Evolutionary conservation across 2,888 invertebrate genomes (phyloP).

Genomic region (Tipula unca): DNA sequence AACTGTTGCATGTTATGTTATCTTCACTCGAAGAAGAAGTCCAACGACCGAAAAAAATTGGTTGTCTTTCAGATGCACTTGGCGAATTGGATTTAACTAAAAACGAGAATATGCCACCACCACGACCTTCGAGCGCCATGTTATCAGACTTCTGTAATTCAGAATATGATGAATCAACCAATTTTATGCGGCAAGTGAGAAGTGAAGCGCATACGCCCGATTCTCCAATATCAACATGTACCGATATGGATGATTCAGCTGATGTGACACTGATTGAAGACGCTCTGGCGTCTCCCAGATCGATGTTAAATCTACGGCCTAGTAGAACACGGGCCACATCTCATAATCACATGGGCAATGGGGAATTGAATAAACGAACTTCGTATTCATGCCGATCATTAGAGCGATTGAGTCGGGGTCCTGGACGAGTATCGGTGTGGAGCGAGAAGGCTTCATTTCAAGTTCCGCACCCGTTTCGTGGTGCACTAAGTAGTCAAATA

Average conservation of each 20-base stretch:
- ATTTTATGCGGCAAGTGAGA: slow-evolving; percentile 37
- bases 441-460: slow-evolving; percentile 44
- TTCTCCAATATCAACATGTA: slow-evolving; percentile 40
- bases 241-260: slow-evolving; percentile 31
- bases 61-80: slow-evolving; percentile 68
- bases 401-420: slow-evolving; percentile 42
- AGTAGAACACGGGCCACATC: slow-evolving; percentile 35
- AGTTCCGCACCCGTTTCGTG: slow-evolving; percentile 60
- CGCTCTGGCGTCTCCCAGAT: slow-evolving; percentile 31
- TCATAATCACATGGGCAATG: slow-evolving; percentile 27
- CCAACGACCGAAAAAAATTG: slow-evolving; percentile 45
- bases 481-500: slow-evolving; percentile 67
- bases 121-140: slow-evolving; percentile 48
- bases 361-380: slow-evolving; percentile 34
- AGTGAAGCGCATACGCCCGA: slow-evolving; percentile 42
- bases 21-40: slow-evolving; percentile 87
- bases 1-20: slow-evolving; percentile 79
- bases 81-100: slow-evolving; percentile 49
- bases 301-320: slow-evolving; percentile 29
- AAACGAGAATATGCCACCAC: slow-evolving; percentile 44
- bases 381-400: slow-evolving; percentile 46
- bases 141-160: slow-evolving; percentile 40
- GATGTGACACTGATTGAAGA: slow-evolving; percentile 25
- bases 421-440: slow-evolving; percentile 41
- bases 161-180: slow-evolving; percentile 41